These are phyloP conservation scores for Catamblyrhynchus diadema DNA, from an alignment of 2,797 vertebrate genomes.

Conservation along the genomic window DNA sequence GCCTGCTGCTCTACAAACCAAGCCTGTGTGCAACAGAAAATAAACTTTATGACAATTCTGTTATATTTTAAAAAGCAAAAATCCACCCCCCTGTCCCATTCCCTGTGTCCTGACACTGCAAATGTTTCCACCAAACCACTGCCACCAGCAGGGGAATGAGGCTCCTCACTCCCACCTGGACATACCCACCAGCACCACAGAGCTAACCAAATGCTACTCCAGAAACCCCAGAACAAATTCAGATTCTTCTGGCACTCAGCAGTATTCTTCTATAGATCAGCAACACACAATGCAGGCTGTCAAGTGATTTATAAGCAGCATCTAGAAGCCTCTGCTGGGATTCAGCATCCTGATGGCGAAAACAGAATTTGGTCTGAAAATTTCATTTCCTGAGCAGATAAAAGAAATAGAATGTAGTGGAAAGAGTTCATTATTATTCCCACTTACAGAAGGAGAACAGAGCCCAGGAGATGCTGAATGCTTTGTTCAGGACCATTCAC, in stretches of 20 bases:
- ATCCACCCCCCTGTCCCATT: background rate
- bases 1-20: background rate
- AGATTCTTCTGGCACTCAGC: background rate
- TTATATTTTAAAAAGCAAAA: accelerated
- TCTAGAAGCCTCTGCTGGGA: background rate
- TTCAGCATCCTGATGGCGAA: background rate
- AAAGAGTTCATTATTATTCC: background rate
- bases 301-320: background rate
- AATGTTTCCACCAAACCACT: background rate
- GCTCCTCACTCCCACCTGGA: background rate
- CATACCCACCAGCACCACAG: background rate
- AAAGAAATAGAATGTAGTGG: background rate
- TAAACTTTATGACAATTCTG: background rate
- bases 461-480: background rate
- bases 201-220: background rate
- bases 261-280: background rate
- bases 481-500: background rate
- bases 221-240: background rate
- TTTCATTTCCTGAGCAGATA: background rate
- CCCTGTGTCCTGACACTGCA: background rate
- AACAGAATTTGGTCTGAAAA: background rate
- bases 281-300: background rate
- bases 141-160: background rate
- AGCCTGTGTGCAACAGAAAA: background rate
- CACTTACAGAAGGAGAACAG: background rate